A percentile compares a stretch with the other conserved stretches of the same genome.
Evolutionary conservation across 2,888 invertebrate genomes (phyloP).

Genomic region (Ophion ventricosus): DNA sequence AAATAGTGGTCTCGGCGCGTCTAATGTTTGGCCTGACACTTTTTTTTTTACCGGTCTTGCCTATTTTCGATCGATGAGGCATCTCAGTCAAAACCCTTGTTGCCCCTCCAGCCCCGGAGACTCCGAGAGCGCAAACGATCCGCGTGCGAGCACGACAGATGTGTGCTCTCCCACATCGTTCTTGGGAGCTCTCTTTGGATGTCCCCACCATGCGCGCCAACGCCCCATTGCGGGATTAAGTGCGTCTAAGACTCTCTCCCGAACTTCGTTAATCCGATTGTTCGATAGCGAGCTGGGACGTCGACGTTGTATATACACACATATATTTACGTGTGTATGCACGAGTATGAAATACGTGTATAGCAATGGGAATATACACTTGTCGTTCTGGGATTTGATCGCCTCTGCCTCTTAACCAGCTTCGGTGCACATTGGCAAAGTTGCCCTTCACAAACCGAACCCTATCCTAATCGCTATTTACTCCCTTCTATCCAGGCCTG

Average conservation of each 20-base stretch:
- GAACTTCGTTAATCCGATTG: conserved; percentile 80
- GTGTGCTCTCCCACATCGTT: conserved; percentile 67
- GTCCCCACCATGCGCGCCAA: conserved; percentile 21
- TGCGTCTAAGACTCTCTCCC: conserved; percentile 20
- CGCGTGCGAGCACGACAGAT: conserved; percentile 77
- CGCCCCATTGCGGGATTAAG: conserved; percentile 57
- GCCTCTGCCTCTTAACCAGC: conserved; percentile 14
- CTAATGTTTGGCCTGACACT: not conserved
- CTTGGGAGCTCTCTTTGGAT: conserved; percentile 41
- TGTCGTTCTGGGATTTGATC: conserved; percentile 70
- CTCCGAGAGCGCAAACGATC: conserved; percentile 55
- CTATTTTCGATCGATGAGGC: conserved; percentile 44
- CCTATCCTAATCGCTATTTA: not conserved
- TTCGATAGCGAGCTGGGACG: conserved; percentile 66
- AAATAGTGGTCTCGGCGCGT: not conserved
- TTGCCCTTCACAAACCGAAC: conserved; percentile 16
- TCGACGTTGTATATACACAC: conserved; percentile 34
- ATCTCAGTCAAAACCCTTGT: conserved; percentile 34
- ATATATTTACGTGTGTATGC: not conserved
- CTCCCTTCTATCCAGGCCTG: not conserved
- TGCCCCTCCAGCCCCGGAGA: conserved; percentile 25
- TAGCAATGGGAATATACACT: conserved; percentile 76
- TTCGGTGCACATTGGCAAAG: conserved; percentile 24
- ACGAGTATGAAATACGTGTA: conserved; percentile 63
- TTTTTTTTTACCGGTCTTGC: conserved; percentile 32